Conservation (phyloP, 2,113 vertebrate species). For the Rynchops niger region DNA sequence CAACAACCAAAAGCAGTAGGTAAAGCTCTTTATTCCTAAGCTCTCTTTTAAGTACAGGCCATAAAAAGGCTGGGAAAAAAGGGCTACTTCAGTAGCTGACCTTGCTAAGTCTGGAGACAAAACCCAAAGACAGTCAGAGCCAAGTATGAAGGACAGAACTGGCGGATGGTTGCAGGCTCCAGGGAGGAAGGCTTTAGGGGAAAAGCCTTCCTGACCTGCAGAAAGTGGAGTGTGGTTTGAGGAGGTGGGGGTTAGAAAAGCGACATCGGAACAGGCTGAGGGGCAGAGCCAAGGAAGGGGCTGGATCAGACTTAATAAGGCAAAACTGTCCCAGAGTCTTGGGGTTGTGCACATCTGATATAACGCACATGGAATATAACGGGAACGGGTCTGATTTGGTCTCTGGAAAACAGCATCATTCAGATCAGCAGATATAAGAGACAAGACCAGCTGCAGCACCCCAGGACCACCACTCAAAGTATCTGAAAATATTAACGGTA, state of each 20-base stretch:
- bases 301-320: neutral
- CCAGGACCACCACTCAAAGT: neutral
- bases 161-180: neutral
- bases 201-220: neutral
- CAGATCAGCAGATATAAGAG: neutral
- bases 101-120: neutral
- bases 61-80: neutral
- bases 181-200: neutral
- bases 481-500: neutral
- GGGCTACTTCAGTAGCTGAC: neutral
- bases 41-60: neutral
- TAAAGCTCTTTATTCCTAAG: neutral
- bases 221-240: neutral
- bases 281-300: neutral
- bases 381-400: neutral
- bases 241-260: neutral
- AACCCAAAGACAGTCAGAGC: neutral
- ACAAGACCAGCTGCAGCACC: neutral
- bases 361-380: neutral
- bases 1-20: conserved; percentile 1
- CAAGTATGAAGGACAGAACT: neutral
- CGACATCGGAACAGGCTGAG: neutral
- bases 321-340: neutral
- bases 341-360: neutral
- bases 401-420: neutral